Evolutionary conservation across 2,888 invertebrate genomes (phyloP).

Genomic region (Noctua pronuba): DNA sequence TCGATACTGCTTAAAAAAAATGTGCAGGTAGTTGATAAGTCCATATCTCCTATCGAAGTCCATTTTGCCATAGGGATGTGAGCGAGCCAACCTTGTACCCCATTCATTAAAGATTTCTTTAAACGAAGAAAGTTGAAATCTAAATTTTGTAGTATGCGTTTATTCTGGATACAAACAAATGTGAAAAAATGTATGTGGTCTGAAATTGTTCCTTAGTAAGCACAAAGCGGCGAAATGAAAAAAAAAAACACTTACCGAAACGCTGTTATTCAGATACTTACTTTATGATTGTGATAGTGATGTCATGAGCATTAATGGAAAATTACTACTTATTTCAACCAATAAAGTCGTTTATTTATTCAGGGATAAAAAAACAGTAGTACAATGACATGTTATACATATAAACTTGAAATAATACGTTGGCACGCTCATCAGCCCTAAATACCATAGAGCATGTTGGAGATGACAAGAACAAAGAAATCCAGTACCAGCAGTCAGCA

Average conservation of each 20-base stretch:
- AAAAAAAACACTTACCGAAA: background rate
- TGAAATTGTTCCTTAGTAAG: background rate
- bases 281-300: background rate
- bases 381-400: too few relatives aligned
- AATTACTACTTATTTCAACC: background rate
- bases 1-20: background rate
- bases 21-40: background rate
- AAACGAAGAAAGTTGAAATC: background rate
- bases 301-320: background rate
- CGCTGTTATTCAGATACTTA: background rate
- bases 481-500: background rate
- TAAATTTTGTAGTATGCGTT: background rate
- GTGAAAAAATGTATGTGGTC: background rate
- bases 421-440: background rate
- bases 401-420: too few relatives aligned
- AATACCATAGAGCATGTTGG: background rate
- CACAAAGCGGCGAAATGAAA: background rate
- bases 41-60: constrained; percentile 1
- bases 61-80: background rate
- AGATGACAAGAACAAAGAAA: background rate
- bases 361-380: too few relatives aligned
- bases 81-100: background rate
- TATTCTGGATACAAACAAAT: background rate
- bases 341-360: background rate
- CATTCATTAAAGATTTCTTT: background rate